A percentile compares a stretch with the other conserved stretches of the same genome.
These are phyloP conservation scores for Mythimna impura DNA, from an alignment of 2,888 invertebrate species.

Conservation along the genomic window DNA sequence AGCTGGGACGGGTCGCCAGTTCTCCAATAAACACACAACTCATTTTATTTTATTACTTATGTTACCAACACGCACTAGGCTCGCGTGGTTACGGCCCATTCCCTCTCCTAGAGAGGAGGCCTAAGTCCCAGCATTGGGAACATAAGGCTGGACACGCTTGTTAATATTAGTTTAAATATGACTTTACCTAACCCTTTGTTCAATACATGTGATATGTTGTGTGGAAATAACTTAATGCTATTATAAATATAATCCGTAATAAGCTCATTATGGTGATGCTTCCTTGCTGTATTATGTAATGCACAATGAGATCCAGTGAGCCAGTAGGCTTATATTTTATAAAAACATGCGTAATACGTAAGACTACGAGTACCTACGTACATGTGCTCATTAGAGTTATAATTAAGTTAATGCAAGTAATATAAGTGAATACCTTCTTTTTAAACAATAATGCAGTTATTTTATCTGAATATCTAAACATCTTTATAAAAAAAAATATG, in stretches of 20 bases:
- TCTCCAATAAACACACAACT: no score
- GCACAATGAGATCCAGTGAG: neutral
- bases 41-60: no score
- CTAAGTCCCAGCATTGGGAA: no score
- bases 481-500: neutral
- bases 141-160: no score
- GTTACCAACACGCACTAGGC: no score
- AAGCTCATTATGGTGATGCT: constrained; percentile 31
- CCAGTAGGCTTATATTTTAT: constrained; percentile 15
- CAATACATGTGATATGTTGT: neutral
- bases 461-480: neutral
- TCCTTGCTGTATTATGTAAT: constrained; percentile 19
- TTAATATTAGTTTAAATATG: neutral
- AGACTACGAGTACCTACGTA: no score
- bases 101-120: no score
- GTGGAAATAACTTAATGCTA: constrained; percentile 25
- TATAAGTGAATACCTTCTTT: neutral
- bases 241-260: constrained; percentile 42
- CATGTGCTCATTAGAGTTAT: neutral
- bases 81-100: no score
- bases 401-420: no score
- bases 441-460: neutral
- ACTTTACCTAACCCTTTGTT: constrained; percentile 4
- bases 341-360: constrained; percentile 13
- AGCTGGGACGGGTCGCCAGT: no score